Base-by-base conservation (phyloP, 2,888 invertebrate genomes). In the Xanthia togata region DNA sequence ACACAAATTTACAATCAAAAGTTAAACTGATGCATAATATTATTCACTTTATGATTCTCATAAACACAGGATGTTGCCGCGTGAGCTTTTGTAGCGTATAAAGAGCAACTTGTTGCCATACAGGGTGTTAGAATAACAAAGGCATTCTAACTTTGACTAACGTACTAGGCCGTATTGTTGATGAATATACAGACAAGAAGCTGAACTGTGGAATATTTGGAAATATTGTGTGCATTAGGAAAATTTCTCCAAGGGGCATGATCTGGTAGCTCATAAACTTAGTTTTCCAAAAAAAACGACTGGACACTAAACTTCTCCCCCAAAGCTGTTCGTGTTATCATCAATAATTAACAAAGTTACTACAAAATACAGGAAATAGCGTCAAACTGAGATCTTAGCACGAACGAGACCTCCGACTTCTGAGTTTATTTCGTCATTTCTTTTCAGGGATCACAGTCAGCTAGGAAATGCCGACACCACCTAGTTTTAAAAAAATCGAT, bases 131-230 rank as follows among this genome's bases (percentile, higher is more conserved):
- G 12, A 55, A 35, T 35, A 65, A 81, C 70, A 80, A 80, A 81
- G 79, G 70, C 60, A 62, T 64, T 57, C 23, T 79, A 69, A 68
- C 50, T 79, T 81, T 60, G 81, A 47, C 81, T 81, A 75, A 81
- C 31, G n/a, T 75, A 41, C 17, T 64, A 41, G 55, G 50, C 38
- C 63, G 74, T 20, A 23, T 60, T 75, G 59, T 70, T 57, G 59
- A 75, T 75, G 76, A 81, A 81, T 81, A 70, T 79, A 55, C 53
- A 80, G 65, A 55, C n/a, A 8, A 26, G 44, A 20, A 53, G 62
- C 35, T 64, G 12, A 35, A 41, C 1, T 23, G 47, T 50, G 5
- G 8, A 41, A 44, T 64, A 26, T 64, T 79, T 26, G 17, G 23
- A 35, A 9, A 23, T 31, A 1, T 35, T 75, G 3, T 41, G 11